phyloP scores from a whole-genome alignment of 2,888 invertebrate species.

The Heliconius cydno region DNA sequence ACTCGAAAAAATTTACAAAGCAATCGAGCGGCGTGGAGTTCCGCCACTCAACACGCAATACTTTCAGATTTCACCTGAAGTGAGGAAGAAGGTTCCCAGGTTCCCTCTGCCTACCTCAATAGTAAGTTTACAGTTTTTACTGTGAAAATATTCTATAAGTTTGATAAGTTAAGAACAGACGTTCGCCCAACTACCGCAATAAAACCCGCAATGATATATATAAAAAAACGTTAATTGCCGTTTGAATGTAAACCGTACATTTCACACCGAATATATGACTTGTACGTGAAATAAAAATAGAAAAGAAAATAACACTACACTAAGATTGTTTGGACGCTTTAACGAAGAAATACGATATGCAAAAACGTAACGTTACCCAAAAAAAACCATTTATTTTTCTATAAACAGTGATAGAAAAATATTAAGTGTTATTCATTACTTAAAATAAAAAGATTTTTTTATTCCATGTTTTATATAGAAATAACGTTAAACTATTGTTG shows the following conservation, averaged over 20 bases:
- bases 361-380: not conserved
- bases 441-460: not conserved
- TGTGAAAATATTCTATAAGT: conserved; percentile 4
- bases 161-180: conserved; percentile 49
- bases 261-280: conserved; percentile 70
- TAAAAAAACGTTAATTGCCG: conserved; percentile 73
- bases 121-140: conserved; percentile 13
- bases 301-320: conserved; percentile 44
- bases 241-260: conserved; percentile 71
- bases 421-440: not conserved
- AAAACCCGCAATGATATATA: conserved; percentile 68
- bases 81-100: too few species aligned
- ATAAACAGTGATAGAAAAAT: not conserved
- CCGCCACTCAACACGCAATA: too few species aligned
- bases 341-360: conserved; percentile 26
- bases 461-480: not conserved
- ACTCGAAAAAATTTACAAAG: too few species aligned
- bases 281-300: conserved; percentile 68
- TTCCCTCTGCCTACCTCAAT: too few species aligned
- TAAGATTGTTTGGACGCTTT: conserved; percentile 25
- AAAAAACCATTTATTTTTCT: conserved; percentile 17
- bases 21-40: too few species aligned
- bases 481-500: not conserved
- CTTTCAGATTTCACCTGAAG: not conserved
- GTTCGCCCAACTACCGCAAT: conserved; percentile 62